Base-by-base conservation (phyloP, 1,140 invertebrate genomes). In the Magallana gigas region DNA sequence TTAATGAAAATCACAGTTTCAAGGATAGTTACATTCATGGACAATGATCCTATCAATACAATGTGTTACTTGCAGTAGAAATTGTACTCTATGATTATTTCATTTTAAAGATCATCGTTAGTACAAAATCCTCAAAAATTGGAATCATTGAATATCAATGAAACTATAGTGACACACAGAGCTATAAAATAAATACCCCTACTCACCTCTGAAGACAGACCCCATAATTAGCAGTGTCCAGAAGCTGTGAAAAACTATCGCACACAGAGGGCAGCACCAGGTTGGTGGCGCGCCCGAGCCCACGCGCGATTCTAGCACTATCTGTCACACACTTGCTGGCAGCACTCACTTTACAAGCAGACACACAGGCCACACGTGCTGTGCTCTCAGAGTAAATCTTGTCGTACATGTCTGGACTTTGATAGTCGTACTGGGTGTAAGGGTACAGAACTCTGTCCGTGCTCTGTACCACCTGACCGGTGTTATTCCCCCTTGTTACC, bases 161-260 rank as follows among this genome's bases (percentile, higher is more conserved):
- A 23, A 23, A 23, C 23, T 23, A 23, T 23, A 23, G 23, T 23
- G 23, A 23, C 36, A 48, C 36, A 48, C 36, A 48, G 5, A 48
- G 36, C 36, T 48, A 48, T 5, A 48, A 2, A 48, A 5, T 48
- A 48, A 48, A 48, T 48, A 48, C 36, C 36, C 36, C 36, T 5
- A 76, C 56, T 71, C 82, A 88, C 88, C 88, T 86, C 56, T 88
- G 88, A 14, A 88, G 57, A 86, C 88, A 88, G 29, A 88, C 85
- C 56, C 88, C 88, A 80, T 88, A 88, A 82, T 88, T 88, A n/a
- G 82, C 88, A 2, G 88, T 88, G 60, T 88, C 88, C 48, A 88
- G 18, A 16, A 88, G 85, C 56, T 88, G 88, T 59, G 68, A 57
- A 36, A 76, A 76, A 29, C 68, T 76, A n/a, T 83, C 57, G 8